Conservation (phyloP, 2,888 invertebrate genomes). For the Anorthoa munda region DNA sequence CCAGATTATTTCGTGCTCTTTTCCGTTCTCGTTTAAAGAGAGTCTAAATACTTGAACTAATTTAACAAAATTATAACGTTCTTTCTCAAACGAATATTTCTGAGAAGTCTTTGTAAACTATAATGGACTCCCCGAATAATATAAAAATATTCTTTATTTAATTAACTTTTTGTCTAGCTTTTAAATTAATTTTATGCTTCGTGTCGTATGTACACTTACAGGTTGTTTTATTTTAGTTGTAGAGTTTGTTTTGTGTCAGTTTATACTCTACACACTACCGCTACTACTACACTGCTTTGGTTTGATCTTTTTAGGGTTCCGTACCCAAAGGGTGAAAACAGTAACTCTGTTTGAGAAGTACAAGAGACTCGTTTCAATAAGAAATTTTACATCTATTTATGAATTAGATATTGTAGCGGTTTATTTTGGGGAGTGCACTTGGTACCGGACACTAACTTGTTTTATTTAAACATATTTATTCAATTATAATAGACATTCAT, state of each 20-base stretch:
- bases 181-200: slow-evolving; percentile 34
- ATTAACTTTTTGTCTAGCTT: slow-evolving; percentile 35
- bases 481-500: too few relatives aligned
- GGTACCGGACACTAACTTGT: too few relatives aligned
- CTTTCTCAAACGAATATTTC: slow-evolving; percentile 16
- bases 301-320: too few relatives aligned
- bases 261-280: too few relatives aligned
- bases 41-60: background rate
- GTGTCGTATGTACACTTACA: slow-evolving; percentile 8
- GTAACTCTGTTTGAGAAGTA: slow-evolving; percentile 37
- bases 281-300: background rate
- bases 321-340: too few relatives aligned
- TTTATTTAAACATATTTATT: too few relatives aligned
- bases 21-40: too few relatives aligned
- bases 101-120: slow-evolving; percentile 13
- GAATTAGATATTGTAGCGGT: background rate
- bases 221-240: background rate
- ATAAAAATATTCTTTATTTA: slow-evolving; percentile 9
- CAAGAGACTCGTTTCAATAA: background rate
- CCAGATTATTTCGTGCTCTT: too few relatives aligned
- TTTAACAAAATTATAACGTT: slow-evolving; percentile 30
- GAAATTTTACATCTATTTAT: slow-evolving; percentile 12
- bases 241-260: background rate
- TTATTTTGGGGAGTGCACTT: background rate
- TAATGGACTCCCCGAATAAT: slow-evolving; percentile 14